A percentile compares a stretch with the other conserved stretches of the same genome.
Evolutionary conservation across 2,113 vertebrate species (phyloP).

Genomic region (Oncorhynchus tshawytscha): DNA sequence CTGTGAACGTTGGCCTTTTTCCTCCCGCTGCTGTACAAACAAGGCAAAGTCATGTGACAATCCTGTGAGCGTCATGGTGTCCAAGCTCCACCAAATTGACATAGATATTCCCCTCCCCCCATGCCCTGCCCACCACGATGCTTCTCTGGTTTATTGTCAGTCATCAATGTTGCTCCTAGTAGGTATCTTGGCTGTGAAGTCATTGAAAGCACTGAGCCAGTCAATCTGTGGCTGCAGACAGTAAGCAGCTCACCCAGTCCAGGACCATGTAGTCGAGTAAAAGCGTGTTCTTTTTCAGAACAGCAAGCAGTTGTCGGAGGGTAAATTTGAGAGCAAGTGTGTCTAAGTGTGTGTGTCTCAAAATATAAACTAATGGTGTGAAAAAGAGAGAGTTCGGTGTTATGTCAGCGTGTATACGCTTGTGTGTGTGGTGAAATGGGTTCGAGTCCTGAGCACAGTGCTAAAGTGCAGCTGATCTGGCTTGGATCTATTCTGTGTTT

Average conservation of each 20-base stretch:
- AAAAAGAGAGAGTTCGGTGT: background rate
- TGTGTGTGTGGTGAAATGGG: background rate
- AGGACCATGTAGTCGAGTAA: conserved; percentile 38
- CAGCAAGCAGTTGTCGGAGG: conserved; percentile 19
- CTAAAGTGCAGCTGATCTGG: conserved; percentile 53
- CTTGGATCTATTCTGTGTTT: conserved; percentile 40
- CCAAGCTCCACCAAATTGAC: conserved; percentile 34
- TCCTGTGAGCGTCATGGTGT: conserved; percentile 28
- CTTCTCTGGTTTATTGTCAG: background rate
- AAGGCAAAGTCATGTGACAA: conserved; percentile 49
- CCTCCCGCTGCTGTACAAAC: conserved; percentile 34
- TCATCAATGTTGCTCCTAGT: conserved; percentile 23
- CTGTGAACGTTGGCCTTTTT: conserved; percentile 56
- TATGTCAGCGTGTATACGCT: conserved; percentile 1
- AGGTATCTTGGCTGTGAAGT: conserved; percentile 10
- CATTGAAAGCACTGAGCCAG: background rate
- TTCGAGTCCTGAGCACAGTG: conserved; percentile 62
- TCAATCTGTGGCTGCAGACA: background rate
- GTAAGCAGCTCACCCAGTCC: background rate
- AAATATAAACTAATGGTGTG: conserved; percentile 13
- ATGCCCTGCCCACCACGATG: conserved; percentile 5
- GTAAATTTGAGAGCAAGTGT: background rate
- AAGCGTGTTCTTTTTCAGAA: conserved; percentile 39
- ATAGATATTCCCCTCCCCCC: conserved; percentile 12
- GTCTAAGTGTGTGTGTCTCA: conserved; percentile 7